Evolutionary conservation across 1,140 invertebrate species (phyloP).

Genomic region (Galendromus occidentalis): DNA sequence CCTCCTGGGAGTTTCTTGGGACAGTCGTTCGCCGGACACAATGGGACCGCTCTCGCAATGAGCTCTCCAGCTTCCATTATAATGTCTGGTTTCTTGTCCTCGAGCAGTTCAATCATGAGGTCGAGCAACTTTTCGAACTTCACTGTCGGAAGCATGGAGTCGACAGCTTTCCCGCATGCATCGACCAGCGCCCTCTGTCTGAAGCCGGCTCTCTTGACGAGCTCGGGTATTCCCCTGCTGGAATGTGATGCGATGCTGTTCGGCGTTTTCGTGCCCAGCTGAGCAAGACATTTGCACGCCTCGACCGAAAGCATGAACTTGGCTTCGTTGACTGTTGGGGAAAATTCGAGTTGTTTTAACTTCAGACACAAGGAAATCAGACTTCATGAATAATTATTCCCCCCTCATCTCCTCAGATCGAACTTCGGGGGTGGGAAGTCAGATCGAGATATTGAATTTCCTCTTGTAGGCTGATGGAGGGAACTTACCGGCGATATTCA

Average conservation of each 20-base stretch:
- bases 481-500: slow-evolving; percentile 1
- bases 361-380: too few species aligned
- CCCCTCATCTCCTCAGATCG: too few species aligned
- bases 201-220: not conserved
- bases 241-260: not conserved
- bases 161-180: not conserved
- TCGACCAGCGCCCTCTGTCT: not conserved
- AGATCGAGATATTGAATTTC: too few species aligned
- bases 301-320: slow-evolving; percentile 7
- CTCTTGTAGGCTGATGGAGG: too few species aligned
- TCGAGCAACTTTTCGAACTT: slow-evolving; percentile 5
- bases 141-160: not conserved
- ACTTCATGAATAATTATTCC: too few species aligned
- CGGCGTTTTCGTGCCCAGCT: not conserved
- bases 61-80: slow-evolving; percentile 1
- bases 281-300: not conserved
- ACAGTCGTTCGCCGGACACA: not conserved
- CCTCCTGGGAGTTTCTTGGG: slow-evolving; percentile 39
- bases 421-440: too few species aligned
- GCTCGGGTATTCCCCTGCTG: not conserved
- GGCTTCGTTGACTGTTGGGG: not conserved
- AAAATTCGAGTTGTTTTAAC: too few species aligned
- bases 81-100: not conserved
- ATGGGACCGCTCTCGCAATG: not conserved
- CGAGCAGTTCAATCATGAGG: not conserved